Evolutionary conservation across 2,888 invertebrate genomes (phyloP).

Genomic region (Clanis bilineata): DNA sequence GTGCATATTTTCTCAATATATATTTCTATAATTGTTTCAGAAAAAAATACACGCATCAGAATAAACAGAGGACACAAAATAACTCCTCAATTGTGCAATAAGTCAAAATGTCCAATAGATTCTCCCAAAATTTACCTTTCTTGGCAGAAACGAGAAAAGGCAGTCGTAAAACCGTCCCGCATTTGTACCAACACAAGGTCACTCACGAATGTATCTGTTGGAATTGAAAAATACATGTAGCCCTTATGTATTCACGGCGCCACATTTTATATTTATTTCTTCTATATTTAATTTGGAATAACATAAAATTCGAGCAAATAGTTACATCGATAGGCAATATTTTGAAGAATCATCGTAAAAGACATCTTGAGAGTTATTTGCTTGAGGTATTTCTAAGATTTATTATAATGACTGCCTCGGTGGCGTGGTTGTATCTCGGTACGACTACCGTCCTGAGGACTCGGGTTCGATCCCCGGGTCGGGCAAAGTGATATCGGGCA

Average conservation of each 20-base stretch:
- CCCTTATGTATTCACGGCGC: conserved; percentile 21
- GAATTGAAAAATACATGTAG: conserved; percentile 64
- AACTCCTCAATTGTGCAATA: conserved; percentile 54
- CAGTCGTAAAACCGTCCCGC: conserved; percentile 63
- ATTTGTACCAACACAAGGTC: conserved; percentile 61
- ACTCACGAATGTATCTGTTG: conserved; percentile 51
- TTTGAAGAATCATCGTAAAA: too few species aligned
- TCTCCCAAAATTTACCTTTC: conserved; percentile 61
- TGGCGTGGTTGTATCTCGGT: too few species aligned
- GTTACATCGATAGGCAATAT: not conserved
- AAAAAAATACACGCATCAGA: not conserved
- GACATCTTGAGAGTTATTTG: too few species aligned
- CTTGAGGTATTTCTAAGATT: too few species aligned
- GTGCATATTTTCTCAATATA: too few species aligned
- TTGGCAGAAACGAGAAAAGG: conserved; percentile 53
- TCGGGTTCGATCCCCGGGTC: too few species aligned
- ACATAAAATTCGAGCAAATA: not conserved
- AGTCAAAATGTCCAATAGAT: conserved; percentile 63
- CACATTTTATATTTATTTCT: conserved; percentile 18
- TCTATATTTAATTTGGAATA: conserved; percentile 11
- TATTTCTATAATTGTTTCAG: conserved; percentile 1
- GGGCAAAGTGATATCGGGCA: too few species aligned
- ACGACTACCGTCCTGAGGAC: too few species aligned
- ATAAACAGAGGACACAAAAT: conserved; percentile 10
- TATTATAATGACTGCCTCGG: too few species aligned